These are phyloP conservation scores for Mimumesa dahlbomi DNA, from an alignment of 2,888 invertebrate species.

Conservation along the genomic window DNA sequence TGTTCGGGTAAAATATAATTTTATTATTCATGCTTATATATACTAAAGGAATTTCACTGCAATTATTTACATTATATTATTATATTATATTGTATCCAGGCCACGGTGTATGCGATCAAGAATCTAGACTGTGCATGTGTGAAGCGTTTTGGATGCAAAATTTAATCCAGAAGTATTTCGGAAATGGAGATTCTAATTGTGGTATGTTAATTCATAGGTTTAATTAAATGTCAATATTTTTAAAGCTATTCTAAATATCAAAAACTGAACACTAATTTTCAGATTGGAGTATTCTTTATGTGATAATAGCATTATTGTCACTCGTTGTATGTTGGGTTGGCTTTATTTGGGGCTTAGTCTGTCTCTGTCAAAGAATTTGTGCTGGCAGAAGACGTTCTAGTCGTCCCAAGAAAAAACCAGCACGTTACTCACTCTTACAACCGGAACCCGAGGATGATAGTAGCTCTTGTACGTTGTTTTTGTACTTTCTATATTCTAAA, in stretches of 20 bases:
- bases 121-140: slow-evolving; percentile 91
- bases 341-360: slow-evolving; percentile 84
- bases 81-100: slow-evolving; percentile 69
- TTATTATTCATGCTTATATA: neutral
- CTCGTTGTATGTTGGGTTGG: slow-evolving; percentile 84
- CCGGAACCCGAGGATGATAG: slow-evolving; percentile 83
- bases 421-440: slow-evolving; percentile 87
- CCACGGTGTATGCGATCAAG: slow-evolving; percentile 93
- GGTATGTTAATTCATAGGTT: slow-evolving; percentile 83
- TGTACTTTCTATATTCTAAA: too few relatives aligned
- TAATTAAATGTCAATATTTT: neutral
- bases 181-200: slow-evolving; percentile 89
- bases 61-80: neutral
- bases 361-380: slow-evolving; percentile 83
- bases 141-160: slow-evolving; percentile 99
- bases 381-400: slow-evolving; percentile 80
- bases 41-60: too few relatives aligned
- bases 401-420: slow-evolving; percentile 83
- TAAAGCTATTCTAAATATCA: neutral
- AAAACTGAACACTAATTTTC: slow-evolving; percentile 21
- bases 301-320: slow-evolving; percentile 86
- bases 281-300: slow-evolving; percentile 98
- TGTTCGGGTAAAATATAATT: slow-evolving; percentile 85
- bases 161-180: slow-evolving; percentile 84
- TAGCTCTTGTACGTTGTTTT: slow-evolving; percentile 82